Evolutionary conservation across 2,888 invertebrate genomes (phyloP), one percentile per base, ranked within the genome.

Genomic region (Amorpha juglandis): DNA sequence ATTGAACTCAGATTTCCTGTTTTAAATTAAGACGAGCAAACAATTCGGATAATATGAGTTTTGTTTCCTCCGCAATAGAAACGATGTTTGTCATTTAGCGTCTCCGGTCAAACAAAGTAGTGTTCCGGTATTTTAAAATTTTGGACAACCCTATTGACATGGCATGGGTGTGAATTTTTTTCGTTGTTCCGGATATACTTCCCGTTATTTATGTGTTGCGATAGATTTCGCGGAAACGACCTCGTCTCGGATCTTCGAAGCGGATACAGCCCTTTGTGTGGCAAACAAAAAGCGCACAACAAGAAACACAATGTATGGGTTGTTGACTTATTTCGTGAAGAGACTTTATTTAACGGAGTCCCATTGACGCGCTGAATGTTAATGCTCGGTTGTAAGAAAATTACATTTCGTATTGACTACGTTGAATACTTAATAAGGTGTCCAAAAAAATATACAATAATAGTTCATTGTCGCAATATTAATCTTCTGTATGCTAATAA

Each of bases 171-270:
- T 81, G 79, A 83, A 65, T 75, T 87, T 87, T 79, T 90, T 87
- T 84, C 79, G 84, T 86, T 87, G 86, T 93, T 92, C 92, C 92
- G 92, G 91, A 87, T 86, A 91, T 84, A 88, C 91, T 91, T 92
- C 92, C 92, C 86, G 90, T 90, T 90, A 88, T 86, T 91, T 90
- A 83, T 90, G 83, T 87, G 80, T 88, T 87, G 87, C 88, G 85
- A 89, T 87, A 86, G 85, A 87, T 90, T 91, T 91, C 91, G 87
- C 90, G 89, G 91, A 91, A 92, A 86, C 83, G 78, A 76, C 75
- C 83, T 83, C 81, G 77, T 79, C 73, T 74, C 76, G 79, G 81
- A 86, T 87, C 84, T 86, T 79, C 83, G 74, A 78, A 83, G 82
- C 89, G 92, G 91, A 92, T 84, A 88, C 85, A 88, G 87, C 88